These are phyloP conservation scores for Danio aesculapii DNA, from an alignment of 2,797 vertebrate genomes.

Conservation along the genomic window DNA sequence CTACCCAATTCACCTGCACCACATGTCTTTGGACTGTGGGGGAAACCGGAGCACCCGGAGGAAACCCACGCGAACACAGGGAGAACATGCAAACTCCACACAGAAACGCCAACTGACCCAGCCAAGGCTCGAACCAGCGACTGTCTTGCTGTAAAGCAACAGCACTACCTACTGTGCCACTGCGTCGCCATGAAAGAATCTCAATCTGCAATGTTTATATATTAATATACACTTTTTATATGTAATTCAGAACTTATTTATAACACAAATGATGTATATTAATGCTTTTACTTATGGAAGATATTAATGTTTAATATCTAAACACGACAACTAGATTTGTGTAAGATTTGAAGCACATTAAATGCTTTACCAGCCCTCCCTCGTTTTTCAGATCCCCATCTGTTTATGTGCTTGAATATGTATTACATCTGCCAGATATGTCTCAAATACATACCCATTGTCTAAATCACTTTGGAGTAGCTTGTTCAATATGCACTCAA, in stretches of 20 bases:
- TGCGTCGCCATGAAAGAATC: too few species aligned
- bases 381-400: slow-evolving; percentile 2
- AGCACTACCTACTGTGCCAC: too few species aligned
- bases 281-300: not conserved
- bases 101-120: too few species aligned
- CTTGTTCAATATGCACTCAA: not conserved
- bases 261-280: not conserved
- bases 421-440: not conserved
- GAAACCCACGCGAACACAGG: too few species aligned
- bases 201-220: not conserved
- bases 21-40: too few species aligned
- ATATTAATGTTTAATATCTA: not conserved
- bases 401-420: not conserved
- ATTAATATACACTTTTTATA: not conserved
- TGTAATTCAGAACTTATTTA: not conserved
- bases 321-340: not conserved
- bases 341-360: not conserved
- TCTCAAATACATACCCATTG: not conserved
- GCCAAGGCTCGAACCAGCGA: too few species aligned
- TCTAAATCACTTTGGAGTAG: slow-evolving; percentile 6
- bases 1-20: too few species aligned
- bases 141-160: too few species aligned
- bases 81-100: too few species aligned
- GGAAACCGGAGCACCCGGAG: too few species aligned
- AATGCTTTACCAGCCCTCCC: not conserved